Evolutionary conservation across 2,797 vertebrate genomes (phyloP).

Genomic region (Oreortyx pictus): DNA sequence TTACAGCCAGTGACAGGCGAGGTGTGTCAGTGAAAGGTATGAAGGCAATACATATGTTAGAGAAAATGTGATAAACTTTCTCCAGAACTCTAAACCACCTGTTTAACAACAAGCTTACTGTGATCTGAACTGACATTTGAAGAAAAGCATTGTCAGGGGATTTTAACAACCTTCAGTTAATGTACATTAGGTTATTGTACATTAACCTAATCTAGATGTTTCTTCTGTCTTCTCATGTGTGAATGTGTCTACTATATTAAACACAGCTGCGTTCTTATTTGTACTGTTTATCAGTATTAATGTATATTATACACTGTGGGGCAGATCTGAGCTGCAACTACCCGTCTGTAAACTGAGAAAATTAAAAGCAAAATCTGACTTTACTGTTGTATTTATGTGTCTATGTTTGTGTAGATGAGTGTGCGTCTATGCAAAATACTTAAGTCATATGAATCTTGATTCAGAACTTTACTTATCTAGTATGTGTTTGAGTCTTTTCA

Average conservation of each 20-base stretch:
- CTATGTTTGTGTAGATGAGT: not conserved
- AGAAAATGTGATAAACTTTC: not conserved
- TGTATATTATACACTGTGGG: not conserved
- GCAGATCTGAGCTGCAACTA: not conserved
- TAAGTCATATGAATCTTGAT: not conserved
- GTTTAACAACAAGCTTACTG: not conserved
- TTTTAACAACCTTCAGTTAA: not conserved
- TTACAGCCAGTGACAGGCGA: not conserved
- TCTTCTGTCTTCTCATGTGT: not conserved
- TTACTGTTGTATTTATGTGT: not conserved
- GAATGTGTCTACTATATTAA: not conserved
- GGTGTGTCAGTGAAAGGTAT: not conserved
- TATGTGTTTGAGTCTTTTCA: not conserved
- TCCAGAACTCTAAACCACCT: not conserved
- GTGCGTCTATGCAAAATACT: not conserved
- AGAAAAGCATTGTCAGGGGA: not conserved
- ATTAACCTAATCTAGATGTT: not conserved
- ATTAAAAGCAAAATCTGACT: not conserved
- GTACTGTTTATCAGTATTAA: not conserved
- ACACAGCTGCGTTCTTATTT: not conserved
- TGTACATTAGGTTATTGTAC: not conserved
- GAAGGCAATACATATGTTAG: fast-evolving
- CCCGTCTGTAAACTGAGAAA: not conserved
- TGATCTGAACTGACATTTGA: not conserved
- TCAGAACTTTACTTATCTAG: not conserved